These are phyloP conservation scores for Oncorhynchus mykiss DNA, from an alignment of 2,113 vertebrate genomes.

Conservation along the genomic window DNA sequence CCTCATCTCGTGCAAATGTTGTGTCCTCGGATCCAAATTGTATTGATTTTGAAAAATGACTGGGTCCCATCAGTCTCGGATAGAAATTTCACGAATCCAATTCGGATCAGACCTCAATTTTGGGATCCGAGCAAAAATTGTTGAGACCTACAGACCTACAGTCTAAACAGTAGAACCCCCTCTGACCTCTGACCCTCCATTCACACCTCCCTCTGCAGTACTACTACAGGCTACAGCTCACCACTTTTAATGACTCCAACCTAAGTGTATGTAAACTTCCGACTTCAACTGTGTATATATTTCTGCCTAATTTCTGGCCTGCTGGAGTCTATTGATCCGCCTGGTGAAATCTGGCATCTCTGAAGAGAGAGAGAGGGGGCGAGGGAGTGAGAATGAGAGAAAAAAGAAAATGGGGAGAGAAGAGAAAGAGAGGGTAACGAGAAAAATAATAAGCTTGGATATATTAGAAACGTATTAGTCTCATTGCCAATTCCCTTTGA, in stretches of 20 bases:
- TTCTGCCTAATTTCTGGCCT: slow-evolving; percentile 58
- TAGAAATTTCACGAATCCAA: too few species aligned
- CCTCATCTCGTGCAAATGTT: too few species aligned
- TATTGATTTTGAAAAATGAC: too few species aligned
- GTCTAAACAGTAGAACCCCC: not conserved
- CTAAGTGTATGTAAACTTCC: too few species aligned
- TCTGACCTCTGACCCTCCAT: not conserved
- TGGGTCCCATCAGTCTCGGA: too few species aligned
- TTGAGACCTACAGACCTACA: too few species aligned
- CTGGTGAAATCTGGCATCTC: slow-evolving; percentile 63
- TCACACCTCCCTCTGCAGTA: too few species aligned
- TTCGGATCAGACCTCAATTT: too few species aligned
- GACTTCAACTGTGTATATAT: too few species aligned
- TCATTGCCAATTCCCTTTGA: slow-evolving; percentile 40
- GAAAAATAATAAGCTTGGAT: slow-evolving; percentile 25
- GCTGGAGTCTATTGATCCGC: slow-evolving; percentile 70
- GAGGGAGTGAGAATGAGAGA: slow-evolving; percentile 6
- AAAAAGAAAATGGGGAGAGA: slow-evolving; percentile 21
- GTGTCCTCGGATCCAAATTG: too few species aligned
- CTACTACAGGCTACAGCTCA: not conserved
- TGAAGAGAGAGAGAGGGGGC: slow-evolving; percentile 42
- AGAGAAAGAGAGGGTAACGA: slow-evolving; percentile 4
- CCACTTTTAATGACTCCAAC: too few species aligned
- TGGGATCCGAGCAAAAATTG: too few species aligned
- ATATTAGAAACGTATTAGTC: slow-evolving; percentile 42